Evolutionary conservation across 2,888 invertebrate genomes (phyloP).

Genomic region (Agonum fuliginosum): DNA sequence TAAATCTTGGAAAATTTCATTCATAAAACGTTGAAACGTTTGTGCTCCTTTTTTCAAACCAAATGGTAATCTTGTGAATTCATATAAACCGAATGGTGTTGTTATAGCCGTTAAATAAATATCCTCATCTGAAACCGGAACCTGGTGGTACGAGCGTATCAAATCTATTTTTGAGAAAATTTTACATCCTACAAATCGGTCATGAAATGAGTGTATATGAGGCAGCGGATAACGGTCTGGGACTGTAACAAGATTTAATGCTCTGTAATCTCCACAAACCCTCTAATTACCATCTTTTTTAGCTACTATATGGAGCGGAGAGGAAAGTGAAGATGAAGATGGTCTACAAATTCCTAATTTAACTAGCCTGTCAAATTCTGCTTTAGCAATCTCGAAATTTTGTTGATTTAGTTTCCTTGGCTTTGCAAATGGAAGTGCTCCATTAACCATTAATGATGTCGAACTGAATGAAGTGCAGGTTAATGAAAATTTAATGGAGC

Average conservation of each 20-base stretch:
- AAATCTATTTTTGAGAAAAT: slow-evolving; percentile 67
- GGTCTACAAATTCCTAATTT: not conserved
- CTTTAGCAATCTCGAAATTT: not conserved
- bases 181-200: slow-evolving; percentile 63
- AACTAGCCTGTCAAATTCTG: not conserved
- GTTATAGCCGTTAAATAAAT: slow-evolving; percentile 68
- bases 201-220: slow-evolving; percentile 66
- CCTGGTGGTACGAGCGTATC: slow-evolving; percentile 67
- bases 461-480: no score
- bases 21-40: slow-evolving; percentile 70
- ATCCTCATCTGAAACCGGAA: slow-evolving; percentile 66
- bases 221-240: slow-evolving; percentile 52
- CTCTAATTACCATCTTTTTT: slow-evolving; percentile 29
- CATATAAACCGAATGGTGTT: slow-evolving; percentile 23
- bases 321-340: not conserved
- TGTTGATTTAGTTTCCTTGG: not conserved
- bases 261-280: slow-evolving; percentile 10
- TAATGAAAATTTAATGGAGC: no score
- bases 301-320: not conserved
- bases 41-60: slow-evolving; percentile 70
- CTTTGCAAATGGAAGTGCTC: not conserved
- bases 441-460: no score
- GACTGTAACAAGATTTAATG: not conserved
- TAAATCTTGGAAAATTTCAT: slow-evolving; percentile 65
- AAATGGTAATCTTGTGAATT: slow-evolving; percentile 63